phyloP scores from a whole-genome alignment of 2,888 invertebrate genomes.

The Phyllotreta cruciferae region DNA sequence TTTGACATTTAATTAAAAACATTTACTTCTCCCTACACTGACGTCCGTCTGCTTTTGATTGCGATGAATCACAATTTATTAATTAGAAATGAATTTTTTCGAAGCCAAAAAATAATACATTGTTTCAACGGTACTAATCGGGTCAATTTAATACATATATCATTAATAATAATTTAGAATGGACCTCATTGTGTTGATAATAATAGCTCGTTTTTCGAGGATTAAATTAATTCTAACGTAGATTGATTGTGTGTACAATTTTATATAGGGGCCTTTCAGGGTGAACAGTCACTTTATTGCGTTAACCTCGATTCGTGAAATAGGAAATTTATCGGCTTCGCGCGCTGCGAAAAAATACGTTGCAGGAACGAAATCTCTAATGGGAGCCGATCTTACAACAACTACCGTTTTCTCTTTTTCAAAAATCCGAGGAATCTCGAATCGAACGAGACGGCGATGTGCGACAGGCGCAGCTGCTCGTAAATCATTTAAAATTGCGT shows the following conservation, averaged over 20 bases:
- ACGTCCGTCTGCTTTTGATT: background rate
- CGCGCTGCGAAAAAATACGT: no score
- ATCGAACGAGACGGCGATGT: conserved; percentile 35
- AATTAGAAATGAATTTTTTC: background rate
- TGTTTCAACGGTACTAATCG: background rate
- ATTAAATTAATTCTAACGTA: conserved; percentile 19
- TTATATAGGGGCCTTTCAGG: conserved; percentile 19
- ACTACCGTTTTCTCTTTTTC: conserved; percentile 33
- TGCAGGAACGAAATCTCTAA: no score
- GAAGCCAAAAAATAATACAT: background rate
- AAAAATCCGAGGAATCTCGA: conserved; percentile 36
- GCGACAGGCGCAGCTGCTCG: conserved; percentile 38
- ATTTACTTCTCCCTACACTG: conserved; percentile 8
- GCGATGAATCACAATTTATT: no score
- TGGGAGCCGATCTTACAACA: conserved; percentile 4
- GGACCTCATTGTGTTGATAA: conserved; percentile 13
- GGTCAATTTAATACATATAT: conserved; percentile 4
- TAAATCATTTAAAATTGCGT: conserved; percentile 44
- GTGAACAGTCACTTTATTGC: conserved; percentile 11
- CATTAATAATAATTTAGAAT: conserved; percentile 6
- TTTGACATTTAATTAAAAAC: conserved; percentile 24
- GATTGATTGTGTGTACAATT: conserved; percentile 16
- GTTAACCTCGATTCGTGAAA: conserved; percentile 11
- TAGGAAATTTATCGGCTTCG: background rate
- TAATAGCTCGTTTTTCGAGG: conserved; percentile 15